phyloP scores from a whole-genome alignment of 2,888 invertebrate species.

The Nebria salina region DNA sequence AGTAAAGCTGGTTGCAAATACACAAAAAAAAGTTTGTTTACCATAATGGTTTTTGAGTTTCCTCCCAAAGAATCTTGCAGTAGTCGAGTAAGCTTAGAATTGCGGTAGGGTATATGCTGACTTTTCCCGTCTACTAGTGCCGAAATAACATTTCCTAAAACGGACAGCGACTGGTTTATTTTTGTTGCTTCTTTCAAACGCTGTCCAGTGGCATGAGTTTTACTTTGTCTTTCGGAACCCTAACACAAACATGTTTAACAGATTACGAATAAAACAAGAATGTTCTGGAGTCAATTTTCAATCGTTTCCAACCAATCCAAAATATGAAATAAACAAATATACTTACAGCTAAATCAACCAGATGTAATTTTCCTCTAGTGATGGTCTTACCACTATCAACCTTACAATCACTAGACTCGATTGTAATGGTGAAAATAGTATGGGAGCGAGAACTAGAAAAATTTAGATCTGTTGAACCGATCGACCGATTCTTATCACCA shows the following conservation, averaged over 20 bases:
- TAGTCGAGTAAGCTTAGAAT: constrained; percentile 93
- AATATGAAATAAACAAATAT: constrained; percentile 19
- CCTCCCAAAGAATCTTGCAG: constrained; percentile 97
- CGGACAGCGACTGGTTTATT: constrained; percentile 96
- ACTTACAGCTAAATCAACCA: constrained; percentile 95
- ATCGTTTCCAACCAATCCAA: too few species aligned
- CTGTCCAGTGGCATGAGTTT: constrained; percentile 94
- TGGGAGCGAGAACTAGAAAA: constrained; percentile 95
- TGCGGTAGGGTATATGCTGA: constrained; percentile 97
- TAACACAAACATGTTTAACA: constrained; percentile 56
- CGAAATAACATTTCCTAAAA: constrained; percentile 97
- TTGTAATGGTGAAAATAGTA: constrained; percentile 97
- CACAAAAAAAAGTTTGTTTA: constrained; percentile 57
- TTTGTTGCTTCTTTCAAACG: constrained; percentile 96
- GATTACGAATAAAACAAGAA: neutral
- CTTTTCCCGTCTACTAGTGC: constrained; percentile 97
- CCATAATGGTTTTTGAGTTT: constrained; percentile 95
- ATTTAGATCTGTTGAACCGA: constrained; percentile 97
- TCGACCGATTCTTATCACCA: constrained; percentile 93
- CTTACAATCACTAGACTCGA: constrained; percentile 91
- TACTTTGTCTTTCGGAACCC: constrained; percentile 97
- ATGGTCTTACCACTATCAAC: constrained; percentile 87
- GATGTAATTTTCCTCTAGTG: constrained; percentile 94
- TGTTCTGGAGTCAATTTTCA: neutral
- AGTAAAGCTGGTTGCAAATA: neutral